Base-by-base conservation (phyloP, 2,888 invertebrate genomes). In the Seira ritae region DNA sequence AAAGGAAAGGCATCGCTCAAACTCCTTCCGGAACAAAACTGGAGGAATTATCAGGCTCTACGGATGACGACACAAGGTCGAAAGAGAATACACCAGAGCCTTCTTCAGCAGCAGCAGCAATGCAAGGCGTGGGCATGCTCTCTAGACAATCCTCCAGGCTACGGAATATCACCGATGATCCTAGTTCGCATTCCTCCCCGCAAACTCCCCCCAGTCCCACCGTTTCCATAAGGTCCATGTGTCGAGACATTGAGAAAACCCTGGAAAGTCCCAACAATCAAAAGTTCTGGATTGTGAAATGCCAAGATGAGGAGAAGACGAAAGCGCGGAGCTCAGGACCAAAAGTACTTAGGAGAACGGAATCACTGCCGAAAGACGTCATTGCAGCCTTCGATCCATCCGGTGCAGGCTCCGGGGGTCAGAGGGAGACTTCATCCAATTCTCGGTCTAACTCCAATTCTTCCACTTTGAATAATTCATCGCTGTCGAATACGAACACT, bases 231-330 rank as follows among this genome's bases (percentile, higher is more conserved):
- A 55, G 86, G 4, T 88, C 88, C 50, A 84, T 85, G 46, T 86
- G 87, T 60, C 80, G 76, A 66, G 88, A 88, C n/a, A 77, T 88
- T 62, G 88, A 88, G 60, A 86, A 84, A 67, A 83, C 86, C 10
- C 75, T 88, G 65, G 88, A 87, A 65, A 69, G 72, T 70, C 77
- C 80, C 22, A 31, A 31, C 31, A 83, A 66, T 67, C 80, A 85
- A 60, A 85, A 85, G 31, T 83, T 88, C 78, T 88, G 85, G 85
- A 85, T 88, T 4, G 88, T 88, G 6, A 89, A 87, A 80, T 87
- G 86, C 71, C 91, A 93, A 95, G 95, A 95, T 90, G 94, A 94
- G 90, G 93, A 94, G 89, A 93, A 92, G 89, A 92, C 93, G 73
- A 94, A 93, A 90, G 94, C 94, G 1, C 93, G 93, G 90, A 93